These are phyloP conservation scores for Muraenolepis orangiensis DNA, from an alignment of 2,797 vertebrate genomes.

Conservation along the genomic window DNA sequence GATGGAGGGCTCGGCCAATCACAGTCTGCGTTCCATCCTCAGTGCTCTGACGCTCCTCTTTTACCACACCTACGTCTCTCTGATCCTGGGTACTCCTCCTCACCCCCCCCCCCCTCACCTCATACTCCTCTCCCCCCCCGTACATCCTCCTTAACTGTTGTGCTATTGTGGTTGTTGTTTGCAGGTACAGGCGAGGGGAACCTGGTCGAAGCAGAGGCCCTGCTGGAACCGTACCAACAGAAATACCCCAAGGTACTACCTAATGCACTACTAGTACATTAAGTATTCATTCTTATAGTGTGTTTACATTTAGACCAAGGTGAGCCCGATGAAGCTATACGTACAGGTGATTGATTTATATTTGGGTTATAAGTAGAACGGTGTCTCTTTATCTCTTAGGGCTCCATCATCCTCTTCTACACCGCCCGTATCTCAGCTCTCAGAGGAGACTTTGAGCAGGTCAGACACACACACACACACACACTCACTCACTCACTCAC, in stretches of 20 bases:
- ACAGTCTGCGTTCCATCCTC: conserved; percentile 84
- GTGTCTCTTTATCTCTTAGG: conserved; percentile 63
- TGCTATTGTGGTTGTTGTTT: not conserved
- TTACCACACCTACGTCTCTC: conserved; percentile 90
- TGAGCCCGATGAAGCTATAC: not conserved
- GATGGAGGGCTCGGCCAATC: conserved; percentile 82
- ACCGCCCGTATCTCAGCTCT: conserved; percentile 86
- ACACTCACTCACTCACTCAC: not conserved
- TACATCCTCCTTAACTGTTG: no score
- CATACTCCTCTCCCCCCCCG: not conserved
- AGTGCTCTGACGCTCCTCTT: conserved; percentile 87
- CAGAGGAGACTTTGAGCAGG: conserved; percentile 85
- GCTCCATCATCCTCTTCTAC: conserved; percentile 94
- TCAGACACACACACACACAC: conserved; percentile 49
- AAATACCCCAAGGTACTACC: conserved; percentile 86
- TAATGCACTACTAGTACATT: no score
- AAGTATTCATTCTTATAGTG: not conserved
- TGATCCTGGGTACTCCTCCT: conserved; percentile 84
- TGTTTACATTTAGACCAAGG: no score
- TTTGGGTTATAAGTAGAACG: not conserved
- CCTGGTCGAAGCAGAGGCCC: conserved; percentile 83
- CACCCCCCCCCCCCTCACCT: not conserved
- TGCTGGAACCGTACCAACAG: conserved; percentile 87
- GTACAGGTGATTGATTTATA: not conserved
- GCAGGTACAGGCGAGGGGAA: conserved; percentile 92